Conservation (phyloP, 2,797 vertebrate genomes). For the Cossypha heuglini region DNA sequence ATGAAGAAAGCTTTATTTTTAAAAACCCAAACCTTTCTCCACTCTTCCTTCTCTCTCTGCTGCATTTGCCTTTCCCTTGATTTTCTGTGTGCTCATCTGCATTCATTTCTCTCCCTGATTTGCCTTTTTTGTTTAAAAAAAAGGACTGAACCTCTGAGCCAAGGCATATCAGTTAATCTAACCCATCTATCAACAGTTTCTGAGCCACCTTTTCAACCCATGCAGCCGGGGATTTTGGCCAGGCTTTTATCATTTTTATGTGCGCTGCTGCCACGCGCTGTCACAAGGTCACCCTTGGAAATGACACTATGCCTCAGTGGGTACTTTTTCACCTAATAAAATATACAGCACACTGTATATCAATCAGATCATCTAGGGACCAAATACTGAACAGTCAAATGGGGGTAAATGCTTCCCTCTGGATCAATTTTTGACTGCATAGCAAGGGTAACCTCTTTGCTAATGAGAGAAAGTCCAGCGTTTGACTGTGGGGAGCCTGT, state of each 20-base stretch:
- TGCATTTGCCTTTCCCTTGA: neutral
- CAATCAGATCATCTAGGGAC: neutral
- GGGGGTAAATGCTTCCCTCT: conserved; percentile 12
- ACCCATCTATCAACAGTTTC: conserved; percentile 46
- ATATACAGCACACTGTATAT: conserved; percentile 27
- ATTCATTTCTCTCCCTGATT: neutral
- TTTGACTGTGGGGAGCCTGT: neutral
- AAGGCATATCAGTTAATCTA: neutral
- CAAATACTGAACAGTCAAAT: neutral
- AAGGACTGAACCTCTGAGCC: neutral
- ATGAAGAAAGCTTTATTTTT: neutral
- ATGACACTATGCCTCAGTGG: conserved; percentile 56
- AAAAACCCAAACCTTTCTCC: neutral
- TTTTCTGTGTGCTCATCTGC: neutral
- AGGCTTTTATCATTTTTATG: conserved; percentile 68
- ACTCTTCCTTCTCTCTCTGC: neutral
- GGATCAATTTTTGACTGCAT: neutral
- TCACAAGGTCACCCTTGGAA: conserved; percentile 68
- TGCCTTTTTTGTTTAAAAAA: neutral
- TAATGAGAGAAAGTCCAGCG: neutral
- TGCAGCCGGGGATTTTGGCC: conserved; percentile 14
- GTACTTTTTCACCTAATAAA: conserved; percentile 66
- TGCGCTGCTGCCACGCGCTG: conserved; percentile 7
- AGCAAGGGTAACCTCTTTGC: neutral
- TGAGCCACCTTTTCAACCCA: conserved; percentile 1